These are phyloP conservation scores for Eospalax fontanierii DNA, from an alignment of 2,797 vertebrate species.

Conservation along the genomic window DNA sequence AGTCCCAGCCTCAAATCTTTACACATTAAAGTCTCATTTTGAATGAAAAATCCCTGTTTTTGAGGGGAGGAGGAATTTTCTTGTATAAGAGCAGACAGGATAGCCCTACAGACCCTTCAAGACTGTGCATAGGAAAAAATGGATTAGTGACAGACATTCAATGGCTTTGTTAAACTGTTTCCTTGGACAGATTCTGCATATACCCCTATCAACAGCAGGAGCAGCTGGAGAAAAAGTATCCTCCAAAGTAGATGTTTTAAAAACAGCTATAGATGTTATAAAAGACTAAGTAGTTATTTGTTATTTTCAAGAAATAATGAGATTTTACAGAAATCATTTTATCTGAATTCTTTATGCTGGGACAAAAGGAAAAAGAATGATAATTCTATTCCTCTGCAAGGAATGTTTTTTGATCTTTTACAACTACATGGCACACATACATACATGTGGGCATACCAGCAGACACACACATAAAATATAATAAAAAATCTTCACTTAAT, in stretches of 20 bases:
- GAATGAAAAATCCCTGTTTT: not conserved
- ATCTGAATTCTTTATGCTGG: not conserved
- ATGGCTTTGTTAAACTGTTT: not conserved
- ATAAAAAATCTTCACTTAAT: not conserved
- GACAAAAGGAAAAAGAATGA: not conserved
- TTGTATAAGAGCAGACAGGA: not conserved
- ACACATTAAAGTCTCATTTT: not conserved
- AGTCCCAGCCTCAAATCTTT: not conserved
- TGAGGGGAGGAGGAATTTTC: not conserved
- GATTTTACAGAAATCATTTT: not conserved
- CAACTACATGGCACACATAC: not conserved
- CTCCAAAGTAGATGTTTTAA: not conserved
- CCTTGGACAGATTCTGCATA: not conserved
- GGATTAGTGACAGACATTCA: not conserved
- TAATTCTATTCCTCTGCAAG: not conserved
- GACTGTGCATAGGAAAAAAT: not conserved
- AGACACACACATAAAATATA: not conserved
- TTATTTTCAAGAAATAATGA: not conserved
- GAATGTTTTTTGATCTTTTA: not conserved
- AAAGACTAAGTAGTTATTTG: not conserved
- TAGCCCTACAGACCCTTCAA: not conserved
- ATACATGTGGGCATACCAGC: not conserved
- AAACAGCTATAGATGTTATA: not conserved
- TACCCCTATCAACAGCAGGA: not conserved
- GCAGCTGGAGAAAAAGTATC: not conserved